Percentiles rank a stretch among this genome's conserved stretches.
phyloP scores from a whole-genome alignment of 2,888 invertebrate genomes.

The Agrypnus murinus region DNA sequence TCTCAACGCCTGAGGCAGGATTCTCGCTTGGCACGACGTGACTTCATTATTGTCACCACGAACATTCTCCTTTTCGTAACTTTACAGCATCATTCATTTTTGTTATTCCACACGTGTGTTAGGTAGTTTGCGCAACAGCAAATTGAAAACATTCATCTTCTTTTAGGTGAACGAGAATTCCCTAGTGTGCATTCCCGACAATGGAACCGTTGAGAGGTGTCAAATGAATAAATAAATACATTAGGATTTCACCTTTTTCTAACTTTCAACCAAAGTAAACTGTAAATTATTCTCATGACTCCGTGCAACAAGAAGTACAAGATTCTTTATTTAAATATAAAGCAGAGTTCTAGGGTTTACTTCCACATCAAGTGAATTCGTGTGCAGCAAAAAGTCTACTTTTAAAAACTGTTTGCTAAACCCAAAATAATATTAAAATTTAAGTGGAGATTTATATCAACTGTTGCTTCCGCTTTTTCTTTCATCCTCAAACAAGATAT shows the following conservation, averaged over 20 bases:
- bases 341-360: no score
- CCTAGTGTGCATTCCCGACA: slow-evolving; percentile 56
- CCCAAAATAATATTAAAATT: no score
- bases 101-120: slow-evolving; percentile 50
- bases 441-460: no score
- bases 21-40: slow-evolving; percentile 51
- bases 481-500: no score
- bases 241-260: slow-evolving; percentile 42
- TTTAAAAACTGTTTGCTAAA: no score
- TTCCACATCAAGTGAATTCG: no score
- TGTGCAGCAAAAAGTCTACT: slow-evolving; percentile 16
- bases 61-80: slow-evolving; percentile 50
- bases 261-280: slow-evolving; percentile 17
- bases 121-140: slow-evolving; percentile 48
- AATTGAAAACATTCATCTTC: slow-evolving; percentile 52
- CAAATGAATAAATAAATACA: slow-evolving; percentile 49
- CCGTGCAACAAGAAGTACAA: no score
- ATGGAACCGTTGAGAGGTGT: slow-evolving; percentile 46
- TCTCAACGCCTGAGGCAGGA: slow-evolving; percentile 47
- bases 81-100: slow-evolving; percentile 50
- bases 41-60: slow-evolving; percentile 56
- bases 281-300: neutral
- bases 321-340: no score
- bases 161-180: slow-evolving; percentile 64
- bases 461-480: no score